Percentiles rank a stretch among this genome's conserved stretches.
Conservation (phyloP, 1,140 invertebrate genomes). For the Cherax destructor region DNA sequence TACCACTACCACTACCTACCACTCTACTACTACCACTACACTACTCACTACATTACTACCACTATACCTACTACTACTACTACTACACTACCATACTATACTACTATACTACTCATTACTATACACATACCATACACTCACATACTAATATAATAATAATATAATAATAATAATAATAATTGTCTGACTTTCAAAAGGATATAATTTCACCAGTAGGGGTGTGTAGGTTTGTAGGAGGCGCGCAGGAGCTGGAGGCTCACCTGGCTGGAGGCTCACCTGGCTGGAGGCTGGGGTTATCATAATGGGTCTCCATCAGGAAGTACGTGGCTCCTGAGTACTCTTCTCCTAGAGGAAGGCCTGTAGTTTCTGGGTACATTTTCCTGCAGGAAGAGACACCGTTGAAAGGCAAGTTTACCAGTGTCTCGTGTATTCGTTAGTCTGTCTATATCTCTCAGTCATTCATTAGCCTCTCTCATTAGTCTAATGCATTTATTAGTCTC, state of each 20-base stretch:
- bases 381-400: constrained; percentile 75
- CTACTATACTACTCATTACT: no score
- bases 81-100: no score
- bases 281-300: constrained; percentile 82
- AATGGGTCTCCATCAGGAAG: constrained; percentile 91
- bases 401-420: constrained; percentile 79
- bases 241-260: constrained; percentile 77
- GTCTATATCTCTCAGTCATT: not conserved
- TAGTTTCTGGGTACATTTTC: constrained; percentile 85
- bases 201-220: not conserved
- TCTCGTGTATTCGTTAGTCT: constrained; percentile 82
- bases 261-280: constrained; percentile 77
- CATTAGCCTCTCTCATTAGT: constrained; percentile 67
- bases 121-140: no score
- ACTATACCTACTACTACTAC: no score
- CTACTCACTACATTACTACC: no score
- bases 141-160: no score
- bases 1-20: no score
- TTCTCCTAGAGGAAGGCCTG: constrained; percentile 88
- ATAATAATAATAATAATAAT: no score
- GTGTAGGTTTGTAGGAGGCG: no score
- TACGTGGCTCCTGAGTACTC: constrained; percentile 82
- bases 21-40: no score
- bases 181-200: no score
- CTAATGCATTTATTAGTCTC: constrained; percentile 82